phyloP scores from a whole-genome alignment of 1,140 invertebrate species.

The Sweltsa coloradensis region DNA sequence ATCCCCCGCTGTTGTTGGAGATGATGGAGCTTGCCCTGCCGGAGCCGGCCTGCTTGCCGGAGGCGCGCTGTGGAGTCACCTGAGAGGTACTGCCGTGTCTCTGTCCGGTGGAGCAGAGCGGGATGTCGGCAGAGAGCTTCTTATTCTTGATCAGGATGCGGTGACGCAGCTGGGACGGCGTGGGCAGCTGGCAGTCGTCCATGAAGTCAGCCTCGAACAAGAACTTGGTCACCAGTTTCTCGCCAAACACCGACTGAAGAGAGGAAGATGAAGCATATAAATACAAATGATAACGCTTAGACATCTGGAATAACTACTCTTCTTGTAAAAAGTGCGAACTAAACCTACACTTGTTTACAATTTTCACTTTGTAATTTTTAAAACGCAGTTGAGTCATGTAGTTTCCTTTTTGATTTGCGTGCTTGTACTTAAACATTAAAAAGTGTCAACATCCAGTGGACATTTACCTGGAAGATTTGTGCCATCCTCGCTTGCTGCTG shows the following conservation, averaged over 20 bases:
- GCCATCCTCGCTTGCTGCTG: constrained; percentile 91
- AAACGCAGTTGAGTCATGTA: no score
- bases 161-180: constrained; percentile 71
- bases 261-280: constrained; percentile 2
- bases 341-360: no score
- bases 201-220: constrained; percentile 79
- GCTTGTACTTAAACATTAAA: no score
- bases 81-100: constrained; percentile 12
- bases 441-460: no score
- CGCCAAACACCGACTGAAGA: constrained; percentile 71
- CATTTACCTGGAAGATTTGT: constrained; percentile 73
- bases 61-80: constrained; percentile 3
- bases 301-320: neutral
- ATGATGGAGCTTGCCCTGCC: constrained; percentile 53
- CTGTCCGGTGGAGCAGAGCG: constrained; percentile 16
- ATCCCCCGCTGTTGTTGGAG: constrained; percentile 60
- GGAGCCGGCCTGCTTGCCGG: constrained; percentile 18
- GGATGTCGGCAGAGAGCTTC: constrained; percentile 54
- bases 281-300: neutral
- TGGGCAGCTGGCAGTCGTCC: constrained; percentile 74
- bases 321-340: no score
- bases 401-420: no score
- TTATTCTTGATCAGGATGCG: constrained; percentile 80
- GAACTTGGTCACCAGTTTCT: constrained; percentile 81
- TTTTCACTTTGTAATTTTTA: no score